Conservation (phyloP, 1,140 invertebrate genomes). For the Acromyrmex heyeri region DNA sequence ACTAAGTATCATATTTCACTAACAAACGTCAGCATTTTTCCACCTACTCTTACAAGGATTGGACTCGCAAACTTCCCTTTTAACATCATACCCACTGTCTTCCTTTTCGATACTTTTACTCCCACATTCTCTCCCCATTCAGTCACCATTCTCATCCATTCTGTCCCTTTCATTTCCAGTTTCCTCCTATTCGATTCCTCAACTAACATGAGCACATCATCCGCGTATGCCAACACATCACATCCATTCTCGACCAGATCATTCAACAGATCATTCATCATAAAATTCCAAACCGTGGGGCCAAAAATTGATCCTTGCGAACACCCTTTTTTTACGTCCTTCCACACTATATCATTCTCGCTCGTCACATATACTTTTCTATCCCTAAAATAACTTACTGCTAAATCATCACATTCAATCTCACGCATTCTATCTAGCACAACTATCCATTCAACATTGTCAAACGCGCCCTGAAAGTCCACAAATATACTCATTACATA, state of each 20-base stretch:
- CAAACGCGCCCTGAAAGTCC: background rate
- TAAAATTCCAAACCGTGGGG: background rate
- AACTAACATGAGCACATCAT: background rate
- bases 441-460: background rate
- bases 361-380: background rate
- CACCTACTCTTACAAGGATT: background rate
- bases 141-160: background rate
- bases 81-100: background rate
- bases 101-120: background rate
- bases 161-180: background rate
- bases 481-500: background rate
- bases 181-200: background rate
- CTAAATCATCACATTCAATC: background rate
- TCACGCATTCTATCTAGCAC: background rate
- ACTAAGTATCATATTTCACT: background rate
- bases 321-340: background rate
- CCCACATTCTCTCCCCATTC: background rate
- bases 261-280: background rate
- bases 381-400: background rate
- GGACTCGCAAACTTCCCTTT: background rate
- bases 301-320: background rate
- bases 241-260: background rate
- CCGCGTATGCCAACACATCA: background rate
- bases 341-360: background rate
- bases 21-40: background rate